Conservation (phyloP, 2,797 vertebrate genomes). For the Chromobotia macracanthus region DNA sequence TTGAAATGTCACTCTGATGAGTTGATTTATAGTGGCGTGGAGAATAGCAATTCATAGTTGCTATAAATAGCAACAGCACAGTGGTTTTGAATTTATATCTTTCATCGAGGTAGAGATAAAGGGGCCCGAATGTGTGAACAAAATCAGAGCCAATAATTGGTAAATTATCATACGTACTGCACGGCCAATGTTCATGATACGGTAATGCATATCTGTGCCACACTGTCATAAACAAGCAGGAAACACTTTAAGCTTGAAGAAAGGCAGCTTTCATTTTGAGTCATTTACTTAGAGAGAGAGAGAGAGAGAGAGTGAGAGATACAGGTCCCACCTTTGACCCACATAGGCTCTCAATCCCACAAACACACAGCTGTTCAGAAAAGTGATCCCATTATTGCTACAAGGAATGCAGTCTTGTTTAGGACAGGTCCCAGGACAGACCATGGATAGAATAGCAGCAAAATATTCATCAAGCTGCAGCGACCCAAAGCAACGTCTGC, state of each 20-base stretch:
- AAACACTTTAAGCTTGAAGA: slow-evolving; percentile 17
- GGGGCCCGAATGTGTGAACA: background rate
- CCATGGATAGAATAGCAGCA: slow-evolving; percentile 21
- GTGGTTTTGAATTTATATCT: slow-evolving; percentile 44
- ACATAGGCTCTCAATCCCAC: slow-evolving; percentile 34
- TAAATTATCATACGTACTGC: background rate
- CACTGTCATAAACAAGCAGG: slow-evolving; percentile 6
- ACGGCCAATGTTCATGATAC: background rate
- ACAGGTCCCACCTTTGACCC: slow-evolving; percentile 30
- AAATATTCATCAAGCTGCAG: slow-evolving; percentile 23
- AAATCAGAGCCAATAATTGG: slow-evolving; percentile 1
- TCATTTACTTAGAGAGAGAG: background rate
- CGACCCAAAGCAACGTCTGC: slow-evolving; percentile 34
- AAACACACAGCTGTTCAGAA: slow-evolving; percentile 48
- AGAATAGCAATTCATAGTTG: background rate
- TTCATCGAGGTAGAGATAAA: slow-evolving; percentile 33
- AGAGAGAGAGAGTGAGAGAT: slow-evolving; percentile 24
- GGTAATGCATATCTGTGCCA: background rate
- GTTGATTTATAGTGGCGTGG: slow-evolving; percentile 37
- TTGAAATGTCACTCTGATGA: slow-evolving; percentile 42
- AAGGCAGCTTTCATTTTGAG: slow-evolving; percentile 38
- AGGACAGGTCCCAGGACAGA: slow-evolving; percentile 38
- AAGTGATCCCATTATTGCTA: slow-evolving; percentile 43
- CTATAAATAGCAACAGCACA: slow-evolving; percentile 38
- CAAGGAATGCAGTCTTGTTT: slow-evolving; percentile 37